These are phyloP conservation scores for Scomber scombrus DNA, from an alignment of 2,113 vertebrate genomes.

Conservation along the genomic window DNA sequence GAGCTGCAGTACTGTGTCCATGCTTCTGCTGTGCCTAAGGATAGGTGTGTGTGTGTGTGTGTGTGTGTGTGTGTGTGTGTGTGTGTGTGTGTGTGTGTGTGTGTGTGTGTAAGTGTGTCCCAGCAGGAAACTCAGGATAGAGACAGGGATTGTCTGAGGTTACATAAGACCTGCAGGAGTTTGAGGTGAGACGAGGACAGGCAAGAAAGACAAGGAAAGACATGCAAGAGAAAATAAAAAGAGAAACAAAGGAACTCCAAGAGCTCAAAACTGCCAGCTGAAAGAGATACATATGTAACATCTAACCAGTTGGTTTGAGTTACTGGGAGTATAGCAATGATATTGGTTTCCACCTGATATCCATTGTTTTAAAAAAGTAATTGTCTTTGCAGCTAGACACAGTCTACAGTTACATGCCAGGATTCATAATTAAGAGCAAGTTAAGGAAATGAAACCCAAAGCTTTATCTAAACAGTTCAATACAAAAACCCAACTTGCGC, in stretches of 20 bases:
- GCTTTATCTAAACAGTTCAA: too few species aligned
- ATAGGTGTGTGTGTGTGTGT: constrained; percentile 9
- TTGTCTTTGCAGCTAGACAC: too few species aligned
- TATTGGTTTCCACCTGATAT: too few species aligned
- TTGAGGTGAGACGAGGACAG: constrained; percentile 37
- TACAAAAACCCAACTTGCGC: too few species aligned
- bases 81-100: constrained; percentile 6
- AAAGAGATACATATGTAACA: neutral
- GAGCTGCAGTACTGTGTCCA: neutral
- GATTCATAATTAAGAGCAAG: too few species aligned
- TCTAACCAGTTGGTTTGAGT: neutral
- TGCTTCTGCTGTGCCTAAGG: constrained; percentile 10
- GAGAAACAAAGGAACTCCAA: constrained; percentile 11
- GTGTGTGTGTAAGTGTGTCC: neutral
- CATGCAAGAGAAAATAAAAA: constrained; percentile 5
- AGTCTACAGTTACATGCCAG: too few species aligned
- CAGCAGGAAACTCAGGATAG: constrained; percentile 9
- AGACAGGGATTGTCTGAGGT: constrained; percentile 35
- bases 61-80: constrained; percentile 9
- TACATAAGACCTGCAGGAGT: constrained; percentile 50
- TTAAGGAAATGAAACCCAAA: too few species aligned
- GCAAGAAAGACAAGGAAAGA: constrained; percentile 21
- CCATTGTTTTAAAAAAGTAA: too few species aligned
- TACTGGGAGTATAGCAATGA: neutral
- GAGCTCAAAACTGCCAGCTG: constrained; percentile 19